Evolutionary conservation across 2,113 vertebrate genomes (phyloP).

Genomic region (Eudyptes chrysolophus): DNA sequence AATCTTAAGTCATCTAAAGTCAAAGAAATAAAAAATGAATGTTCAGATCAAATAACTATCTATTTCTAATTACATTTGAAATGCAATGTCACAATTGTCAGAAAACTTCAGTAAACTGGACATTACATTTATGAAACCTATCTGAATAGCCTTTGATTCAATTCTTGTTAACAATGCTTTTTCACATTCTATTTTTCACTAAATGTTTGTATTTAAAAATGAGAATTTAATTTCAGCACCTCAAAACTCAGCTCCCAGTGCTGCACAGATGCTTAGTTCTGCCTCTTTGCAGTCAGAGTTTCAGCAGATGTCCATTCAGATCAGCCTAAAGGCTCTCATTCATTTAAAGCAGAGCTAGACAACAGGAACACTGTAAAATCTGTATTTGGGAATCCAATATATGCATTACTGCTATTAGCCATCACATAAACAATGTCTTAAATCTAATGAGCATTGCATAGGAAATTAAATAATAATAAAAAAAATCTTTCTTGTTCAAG

Average conservation of each 20-base stretch:
- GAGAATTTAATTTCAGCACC: background rate
- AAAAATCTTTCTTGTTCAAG: background rate
- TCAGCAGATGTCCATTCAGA: background rate
- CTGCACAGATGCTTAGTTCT: background rate
- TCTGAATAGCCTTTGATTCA: background rate
- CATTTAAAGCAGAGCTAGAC: background rate
- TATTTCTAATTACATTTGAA: background rate
- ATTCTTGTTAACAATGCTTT: background rate
- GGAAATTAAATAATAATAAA: conserved; percentile 57
- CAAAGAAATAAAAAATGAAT: background rate
- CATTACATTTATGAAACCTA: background rate
- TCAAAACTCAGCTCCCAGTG: background rate
- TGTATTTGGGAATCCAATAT: background rate
- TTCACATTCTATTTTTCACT: background rate
- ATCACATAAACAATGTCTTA: conserved; percentile 39
- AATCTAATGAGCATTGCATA: conserved; percentile 36
- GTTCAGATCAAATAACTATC: background rate
- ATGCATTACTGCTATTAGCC: conserved; percentile 37
- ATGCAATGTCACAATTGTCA: background rate
- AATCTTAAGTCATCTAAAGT: background rate
- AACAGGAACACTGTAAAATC: background rate
- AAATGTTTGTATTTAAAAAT: background rate
- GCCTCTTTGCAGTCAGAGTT: background rate
- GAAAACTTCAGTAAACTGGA: background rate
- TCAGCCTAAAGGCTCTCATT: background rate